Evolutionary conservation across 35 echinoderm and acorn worm species (phyloP), one percentile per base, ranked within the genome.

Genomic region (Strongylocentrotus purpuratus): DNA sequence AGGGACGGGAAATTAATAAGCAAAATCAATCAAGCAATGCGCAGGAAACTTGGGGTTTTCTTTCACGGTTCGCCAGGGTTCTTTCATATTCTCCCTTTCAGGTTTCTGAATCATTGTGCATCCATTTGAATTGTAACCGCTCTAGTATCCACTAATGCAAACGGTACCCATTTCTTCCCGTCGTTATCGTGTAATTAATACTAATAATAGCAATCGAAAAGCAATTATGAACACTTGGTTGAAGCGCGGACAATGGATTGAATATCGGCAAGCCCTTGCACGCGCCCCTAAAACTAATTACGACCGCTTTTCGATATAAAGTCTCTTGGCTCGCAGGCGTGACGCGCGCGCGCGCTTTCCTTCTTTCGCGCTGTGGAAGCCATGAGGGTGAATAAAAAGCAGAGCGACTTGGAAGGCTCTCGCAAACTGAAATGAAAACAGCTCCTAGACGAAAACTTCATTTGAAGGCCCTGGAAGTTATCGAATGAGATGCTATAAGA

Each of bases 141-240:
- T 31, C 47, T 31, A 89, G 46, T 48, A 32, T 93, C 91, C 48
- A 93, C 46, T 46, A 58, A 14, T 46, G 48, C 45, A 25, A 58
- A 93, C 45, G 91, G 45, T 28, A 33, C 20, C 91, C 31, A 9
- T 46, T 32, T 58, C 46, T 93, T 46, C 17, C 46, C 91, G 46
- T 93, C 45, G 91, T 93, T 93, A 93, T 93, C 91, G 48, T 93
- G 91, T 93, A 93, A 93, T 93, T 93, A 93, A 93, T 93, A 93
- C 91, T 93, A 93, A 93, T 93, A 93, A 93, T 48, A 93, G 91
- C 48, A 93, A 93, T 93, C 91, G 91, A 93, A 93, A 93, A 93
- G 91, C 91, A 93, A 93, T 93, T 93, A 93, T 93, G 45, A 58
- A 33, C 91, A 93, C 91, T 93, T 45, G 31, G 48, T n/a, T 93